phyloP scores from a whole-genome alignment of 2,113 vertebrate genomes.

The Phaethornis superciliosus region DNA sequence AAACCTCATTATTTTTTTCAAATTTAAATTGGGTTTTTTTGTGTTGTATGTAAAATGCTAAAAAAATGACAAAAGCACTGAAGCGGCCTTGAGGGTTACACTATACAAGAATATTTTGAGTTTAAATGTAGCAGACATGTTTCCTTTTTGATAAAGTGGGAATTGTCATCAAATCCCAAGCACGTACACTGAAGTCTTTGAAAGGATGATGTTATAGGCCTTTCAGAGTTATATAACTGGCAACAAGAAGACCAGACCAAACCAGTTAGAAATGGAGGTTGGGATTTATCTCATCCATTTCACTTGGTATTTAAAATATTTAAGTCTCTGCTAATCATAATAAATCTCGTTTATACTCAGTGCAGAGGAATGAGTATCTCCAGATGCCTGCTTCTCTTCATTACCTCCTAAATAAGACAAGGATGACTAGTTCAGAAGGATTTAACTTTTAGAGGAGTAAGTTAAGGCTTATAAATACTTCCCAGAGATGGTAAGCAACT shows the following conservation, averaged over 20 bases:
- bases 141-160: neutral
- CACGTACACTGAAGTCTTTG: neutral
- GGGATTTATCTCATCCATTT: conserved; percentile 20
- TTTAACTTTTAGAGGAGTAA: conserved; percentile 45
- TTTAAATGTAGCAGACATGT: neutral
- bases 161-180: neutral
- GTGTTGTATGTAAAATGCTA: neutral
- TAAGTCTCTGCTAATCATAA: conserved; percentile 5
- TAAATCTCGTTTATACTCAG: conserved; percentile 17
- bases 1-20: neutral
- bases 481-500: neutral
- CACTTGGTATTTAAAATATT: conserved; percentile 16
- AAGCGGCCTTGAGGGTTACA: neutral
- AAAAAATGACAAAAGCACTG: neutral
- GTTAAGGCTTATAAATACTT: conserved; percentile 21
- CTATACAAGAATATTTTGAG: neutral
- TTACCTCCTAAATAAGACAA: conserved; percentile 18
- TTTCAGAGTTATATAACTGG: neutral
- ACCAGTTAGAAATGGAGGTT: neutral
- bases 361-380: conserved; percentile 1
- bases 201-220: neutral
- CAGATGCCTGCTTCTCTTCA: conserved; percentile 31
- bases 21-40: neutral
- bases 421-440: conserved; percentile 30
- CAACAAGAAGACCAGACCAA: neutral